Conservation (phyloP, 2,113 vertebrate genomes). For the Okapia johnstoni region DNA sequence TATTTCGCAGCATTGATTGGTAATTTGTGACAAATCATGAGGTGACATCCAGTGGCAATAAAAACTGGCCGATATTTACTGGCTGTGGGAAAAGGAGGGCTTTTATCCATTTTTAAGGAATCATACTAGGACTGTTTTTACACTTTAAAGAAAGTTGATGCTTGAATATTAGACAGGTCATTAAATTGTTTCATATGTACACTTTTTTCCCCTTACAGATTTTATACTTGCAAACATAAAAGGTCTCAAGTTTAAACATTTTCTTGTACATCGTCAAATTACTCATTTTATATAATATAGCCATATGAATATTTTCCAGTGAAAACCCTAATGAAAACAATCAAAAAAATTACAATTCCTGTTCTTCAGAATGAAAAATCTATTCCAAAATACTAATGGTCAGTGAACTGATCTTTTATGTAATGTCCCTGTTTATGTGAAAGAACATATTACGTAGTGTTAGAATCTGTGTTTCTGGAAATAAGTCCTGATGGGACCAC, state of each 20-base stretch:
- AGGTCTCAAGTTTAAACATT: background rate
- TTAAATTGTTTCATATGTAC: slow-evolving; percentile 8
- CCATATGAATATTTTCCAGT: background rate
- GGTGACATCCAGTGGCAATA: background rate
- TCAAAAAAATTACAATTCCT: background rate
- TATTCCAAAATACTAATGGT: background rate
- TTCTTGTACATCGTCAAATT: background rate
- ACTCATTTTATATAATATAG: background rate
- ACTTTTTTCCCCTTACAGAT: background rate
- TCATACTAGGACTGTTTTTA: slow-evolving; percentile 7
- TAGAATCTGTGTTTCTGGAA: background rate
- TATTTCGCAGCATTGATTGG: background rate
- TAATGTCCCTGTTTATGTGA: background rate
- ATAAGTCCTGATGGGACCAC: background rate
- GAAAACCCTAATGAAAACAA: slow-evolving; percentile 18
- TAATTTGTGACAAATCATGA: background rate
- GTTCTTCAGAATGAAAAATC: background rate
- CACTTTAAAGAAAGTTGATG: background rate
- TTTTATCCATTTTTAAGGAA: background rate
- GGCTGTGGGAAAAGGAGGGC: background rate
- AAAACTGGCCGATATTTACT: background rate
- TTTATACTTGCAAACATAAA: background rate
- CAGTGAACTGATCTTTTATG: background rate
- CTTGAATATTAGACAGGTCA: background rate
- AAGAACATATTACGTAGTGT: background rate